phyloP scores from a whole-genome alignment of 2,113 vertebrate genomes.

The Rhea pennata region DNA sequence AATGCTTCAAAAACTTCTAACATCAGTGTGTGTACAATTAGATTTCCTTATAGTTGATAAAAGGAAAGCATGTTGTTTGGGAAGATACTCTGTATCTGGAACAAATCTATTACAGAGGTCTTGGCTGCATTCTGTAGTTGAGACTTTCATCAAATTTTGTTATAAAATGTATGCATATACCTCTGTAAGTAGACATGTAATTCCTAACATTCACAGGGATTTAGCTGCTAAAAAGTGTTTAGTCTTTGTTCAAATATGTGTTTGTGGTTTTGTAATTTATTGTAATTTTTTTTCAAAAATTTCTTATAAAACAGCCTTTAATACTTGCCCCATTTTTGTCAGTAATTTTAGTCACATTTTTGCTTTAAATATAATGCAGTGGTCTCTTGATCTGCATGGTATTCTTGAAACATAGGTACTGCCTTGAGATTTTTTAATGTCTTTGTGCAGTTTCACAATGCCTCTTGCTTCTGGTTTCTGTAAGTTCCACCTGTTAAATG shows the following conservation, averaged over 20 bases:
- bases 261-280: background rate
- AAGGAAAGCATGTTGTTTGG: background rate
- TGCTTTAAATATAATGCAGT: background rate
- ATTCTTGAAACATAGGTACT: background rate
- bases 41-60: background rate
- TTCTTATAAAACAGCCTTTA: background rate
- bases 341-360: rapidly evolving
- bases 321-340: background rate
- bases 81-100: background rate
- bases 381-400: background rate
- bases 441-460: background rate
- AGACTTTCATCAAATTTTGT: background rate
- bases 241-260: background rate
- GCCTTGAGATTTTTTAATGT: background rate
- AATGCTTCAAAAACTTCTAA: background rate
- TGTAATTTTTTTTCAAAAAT: background rate
- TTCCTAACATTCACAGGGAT: background rate
- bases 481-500: background rate
- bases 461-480: background rate
- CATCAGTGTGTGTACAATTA: background rate
- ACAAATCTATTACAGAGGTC: background rate
- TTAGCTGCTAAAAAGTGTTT: background rate
- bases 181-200: background rate
- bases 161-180: background rate
- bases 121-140: background rate